Percentiles rank a stretch among this genome's conserved stretches.
These are phyloP conservation scores for Callorhinus ursinus DNA, from an alignment of 2,113 vertebrate genomes.

Conservation along the genomic window DNA sequence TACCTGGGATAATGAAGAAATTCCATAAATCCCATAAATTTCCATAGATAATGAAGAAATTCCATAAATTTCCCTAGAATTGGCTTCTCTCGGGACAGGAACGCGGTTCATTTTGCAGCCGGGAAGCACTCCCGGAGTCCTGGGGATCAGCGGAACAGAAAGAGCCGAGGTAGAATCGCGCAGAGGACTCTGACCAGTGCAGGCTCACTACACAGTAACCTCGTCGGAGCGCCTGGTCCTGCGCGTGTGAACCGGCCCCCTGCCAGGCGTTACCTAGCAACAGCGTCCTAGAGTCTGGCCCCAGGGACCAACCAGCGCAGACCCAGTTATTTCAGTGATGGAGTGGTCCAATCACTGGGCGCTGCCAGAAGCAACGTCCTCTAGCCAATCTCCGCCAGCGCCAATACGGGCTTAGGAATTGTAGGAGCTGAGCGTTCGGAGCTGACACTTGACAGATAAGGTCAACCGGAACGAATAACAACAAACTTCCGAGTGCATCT, in stretches of 20 bases:
- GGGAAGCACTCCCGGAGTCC: neutral
- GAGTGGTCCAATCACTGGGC: neutral
- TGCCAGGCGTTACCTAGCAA: conserved; percentile 6
- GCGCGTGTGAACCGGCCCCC: fast-evolving
- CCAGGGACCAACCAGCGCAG: neutral
- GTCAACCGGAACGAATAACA: neutral
- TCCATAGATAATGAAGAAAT: neutral
- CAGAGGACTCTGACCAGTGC: neutral
- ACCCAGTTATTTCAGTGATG: neutral
- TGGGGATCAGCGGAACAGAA: neutral
- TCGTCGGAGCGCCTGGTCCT: fast-evolving
- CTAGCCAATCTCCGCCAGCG: neutral
- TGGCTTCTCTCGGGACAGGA: neutral
- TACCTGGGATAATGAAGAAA: neutral
- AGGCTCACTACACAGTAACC: fast-evolving
- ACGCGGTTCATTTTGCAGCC: neutral
- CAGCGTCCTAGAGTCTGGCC: neutral
- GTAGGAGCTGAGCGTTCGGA: neutral
- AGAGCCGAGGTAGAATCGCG: neutral
- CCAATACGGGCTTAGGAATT: neutral
- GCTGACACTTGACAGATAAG: neutral
- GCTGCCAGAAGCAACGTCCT: neutral
- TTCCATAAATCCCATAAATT: neutral
- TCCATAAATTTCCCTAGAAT: neutral
- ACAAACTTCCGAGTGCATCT: neutral